These are phyloP conservation scores for Plecturocebus donacophilus DNA, from an alignment of 2,113 vertebrate genomes.

Conservation along the genomic window DNA sequence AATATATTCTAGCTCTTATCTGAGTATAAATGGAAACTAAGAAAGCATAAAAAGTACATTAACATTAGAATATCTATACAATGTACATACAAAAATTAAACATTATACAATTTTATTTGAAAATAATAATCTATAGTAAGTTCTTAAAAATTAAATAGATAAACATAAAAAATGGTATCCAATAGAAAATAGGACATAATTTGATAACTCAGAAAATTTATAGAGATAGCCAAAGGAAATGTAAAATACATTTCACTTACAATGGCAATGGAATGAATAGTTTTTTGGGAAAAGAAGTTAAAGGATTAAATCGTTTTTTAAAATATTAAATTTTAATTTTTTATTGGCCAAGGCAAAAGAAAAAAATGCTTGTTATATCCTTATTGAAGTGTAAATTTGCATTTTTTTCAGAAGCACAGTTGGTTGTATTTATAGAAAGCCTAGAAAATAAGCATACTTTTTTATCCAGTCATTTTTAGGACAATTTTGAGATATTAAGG, in stretches of 20 bases:
- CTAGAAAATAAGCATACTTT: background rate
- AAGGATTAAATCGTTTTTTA: background rate
- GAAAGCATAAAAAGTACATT: background rate
- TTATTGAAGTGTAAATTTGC: background rate
- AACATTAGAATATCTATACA: background rate
- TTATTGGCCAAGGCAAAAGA: background rate
- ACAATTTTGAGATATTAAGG: background rate
- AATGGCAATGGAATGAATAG: background rate
- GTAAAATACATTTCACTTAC: background rate
- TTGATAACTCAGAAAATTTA: background rate
- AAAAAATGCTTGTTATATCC: background rate
- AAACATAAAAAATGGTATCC: background rate
- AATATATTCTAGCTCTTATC: background rate
- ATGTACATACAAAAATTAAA: background rate
- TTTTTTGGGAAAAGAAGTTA: constrained; percentile 19
- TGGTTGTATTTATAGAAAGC: background rate
- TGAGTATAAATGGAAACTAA: background rate
- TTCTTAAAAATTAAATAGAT: background rate
- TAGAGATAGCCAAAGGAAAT: background rate
- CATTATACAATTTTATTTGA: background rate
- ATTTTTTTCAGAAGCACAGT: background rate
- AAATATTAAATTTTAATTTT: background rate
- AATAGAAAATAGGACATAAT: background rate
- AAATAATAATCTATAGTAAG: background rate
- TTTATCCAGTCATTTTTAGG: constrained; percentile 19